A percentile compares a stretch with the other conserved stretches of the same genome.
Evolutionary conservation across 2,113 vertebrate species (phyloP).

Genomic region (Alexandromys fortis): DNA sequence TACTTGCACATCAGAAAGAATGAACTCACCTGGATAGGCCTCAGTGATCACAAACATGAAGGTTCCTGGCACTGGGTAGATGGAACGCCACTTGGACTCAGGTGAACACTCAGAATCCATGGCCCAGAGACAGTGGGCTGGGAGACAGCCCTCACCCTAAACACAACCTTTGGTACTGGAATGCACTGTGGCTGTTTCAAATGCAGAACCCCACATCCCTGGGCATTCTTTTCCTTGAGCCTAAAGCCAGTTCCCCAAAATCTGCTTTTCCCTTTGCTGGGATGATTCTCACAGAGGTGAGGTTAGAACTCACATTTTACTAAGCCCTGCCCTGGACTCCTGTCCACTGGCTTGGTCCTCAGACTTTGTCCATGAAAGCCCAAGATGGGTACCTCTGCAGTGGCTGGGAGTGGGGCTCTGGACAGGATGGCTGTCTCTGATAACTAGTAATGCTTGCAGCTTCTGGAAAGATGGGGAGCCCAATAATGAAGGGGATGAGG

Average conservation of each 20-base stretch:
- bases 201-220: not conserved
- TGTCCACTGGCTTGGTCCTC: not conserved
- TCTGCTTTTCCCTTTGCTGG: not conserved
- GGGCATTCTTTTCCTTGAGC: not conserved
- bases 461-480: slow-evolving; percentile 71
- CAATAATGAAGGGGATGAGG: slow-evolving; percentile 41
- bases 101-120: slow-evolving; percentile 5
- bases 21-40: slow-evolving; percentile 51
- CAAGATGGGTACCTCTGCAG: not conserved
- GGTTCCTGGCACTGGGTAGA: slow-evolving; percentile 69
- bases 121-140: accelerated
- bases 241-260: not conserved
- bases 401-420: not conserved
- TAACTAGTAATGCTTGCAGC: slow-evolving; percentile 13
- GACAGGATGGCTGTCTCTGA: no score
- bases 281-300: not conserved
- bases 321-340: not conserved
- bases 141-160: accelerated
- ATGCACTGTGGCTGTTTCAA: not conserved
- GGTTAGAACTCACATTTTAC: not conserved
- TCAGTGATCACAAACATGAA: slow-evolving; percentile 42
- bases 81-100: not conserved
- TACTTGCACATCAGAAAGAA: slow-evolving; percentile 19
- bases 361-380: not conserved
- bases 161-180: not conserved